Evolutionary conservation across 35 echinoderm and acorn worm species (phyloP).

Genomic region (Amphiura filiformis): DNA sequence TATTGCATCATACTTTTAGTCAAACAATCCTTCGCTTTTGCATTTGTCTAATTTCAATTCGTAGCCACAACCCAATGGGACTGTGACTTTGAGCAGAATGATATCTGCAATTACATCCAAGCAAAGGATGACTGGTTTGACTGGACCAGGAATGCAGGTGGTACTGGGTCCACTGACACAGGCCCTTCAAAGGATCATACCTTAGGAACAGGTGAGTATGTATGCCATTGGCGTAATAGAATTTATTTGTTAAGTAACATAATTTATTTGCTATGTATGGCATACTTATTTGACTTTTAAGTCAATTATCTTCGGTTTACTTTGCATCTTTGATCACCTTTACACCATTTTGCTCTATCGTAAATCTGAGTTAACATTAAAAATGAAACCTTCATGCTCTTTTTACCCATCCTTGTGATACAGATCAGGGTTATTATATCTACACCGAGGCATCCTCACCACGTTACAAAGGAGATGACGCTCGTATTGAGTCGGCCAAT

Average conservation of each 20-base stretch:
- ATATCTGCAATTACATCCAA: constrained; percentile 37
- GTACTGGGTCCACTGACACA: constrained; percentile 29
- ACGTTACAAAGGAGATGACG: constrained; percentile 9
- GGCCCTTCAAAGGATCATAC: constrained; percentile 64
- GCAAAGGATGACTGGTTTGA: constrained; percentile 51
- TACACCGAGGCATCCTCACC: constrained; percentile 59
- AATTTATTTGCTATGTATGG: too few relatives aligned
- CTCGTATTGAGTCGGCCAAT: constrained; percentile 21
- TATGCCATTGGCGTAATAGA: background rate
- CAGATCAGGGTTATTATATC: constrained; percentile 51
- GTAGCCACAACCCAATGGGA: background rate
- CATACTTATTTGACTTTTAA: too few relatives aligned
- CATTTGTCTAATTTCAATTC: too few relatives aligned
- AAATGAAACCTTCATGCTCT: too few relatives aligned
- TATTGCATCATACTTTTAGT: too few relatives aligned
- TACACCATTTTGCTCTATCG: too few relatives aligned
- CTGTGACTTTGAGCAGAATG: constrained; percentile 51
- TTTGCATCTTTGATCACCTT: too few relatives aligned
- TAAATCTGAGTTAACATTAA: too few relatives aligned
- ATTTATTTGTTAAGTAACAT: background rate
- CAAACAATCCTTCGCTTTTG: too few relatives aligned
- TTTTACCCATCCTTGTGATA: background rate
- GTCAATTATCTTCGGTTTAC: too few relatives aligned
- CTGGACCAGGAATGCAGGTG: constrained; percentile 42
- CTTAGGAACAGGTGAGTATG: constrained; percentile 30